phyloP scores from a whole-genome alignment of 2,113 vertebrate genomes.

The Antidorcas marsupialis region DNA sequence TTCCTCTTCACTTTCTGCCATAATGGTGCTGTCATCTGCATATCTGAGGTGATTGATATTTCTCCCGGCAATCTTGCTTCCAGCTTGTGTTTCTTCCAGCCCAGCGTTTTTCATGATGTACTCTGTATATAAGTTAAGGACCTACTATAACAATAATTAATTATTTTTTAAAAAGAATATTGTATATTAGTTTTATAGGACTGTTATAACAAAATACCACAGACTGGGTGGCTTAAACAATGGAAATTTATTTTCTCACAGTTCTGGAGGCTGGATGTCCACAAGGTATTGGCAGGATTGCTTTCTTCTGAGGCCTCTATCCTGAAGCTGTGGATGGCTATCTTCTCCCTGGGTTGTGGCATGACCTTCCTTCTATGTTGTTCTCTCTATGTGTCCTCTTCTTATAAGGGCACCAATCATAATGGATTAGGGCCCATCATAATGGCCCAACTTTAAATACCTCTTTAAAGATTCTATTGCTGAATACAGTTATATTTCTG shows the following conservation, averaged over 20 bases:
- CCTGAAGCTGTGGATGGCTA: not conserved
- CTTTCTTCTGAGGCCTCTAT: not conserved
- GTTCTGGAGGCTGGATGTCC: not conserved
- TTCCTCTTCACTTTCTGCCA: too few relatives aligned
- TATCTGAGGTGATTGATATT: too few relatives aligned
- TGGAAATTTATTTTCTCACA: not conserved
- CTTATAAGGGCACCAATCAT: not conserved
- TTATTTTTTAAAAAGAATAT: not conserved
- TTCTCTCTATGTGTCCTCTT: not conserved
- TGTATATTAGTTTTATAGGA: not conserved
- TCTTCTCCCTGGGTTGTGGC: not conserved
- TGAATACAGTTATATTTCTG: not conserved
- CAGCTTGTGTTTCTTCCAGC: too few relatives aligned
- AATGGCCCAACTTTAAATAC: not conserved
- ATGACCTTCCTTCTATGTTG: not conserved
- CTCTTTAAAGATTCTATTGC: not conserved
- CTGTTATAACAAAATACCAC: not conserved
- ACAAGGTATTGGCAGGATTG: accelerated
- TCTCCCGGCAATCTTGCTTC: too few relatives aligned
- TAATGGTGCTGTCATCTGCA: too few relatives aligned
- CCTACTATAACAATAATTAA: not conserved
- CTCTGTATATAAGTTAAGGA: not conserved
- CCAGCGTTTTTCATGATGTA: too few relatives aligned
- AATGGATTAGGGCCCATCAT: not conserved
- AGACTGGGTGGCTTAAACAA: not conserved